A percentile compares a stretch with the other conserved stretches of the same genome.
Evolutionary conservation across 2,888 invertebrate genomes (phyloP).

Genomic region (Onthophagus sagittarius): DNA sequence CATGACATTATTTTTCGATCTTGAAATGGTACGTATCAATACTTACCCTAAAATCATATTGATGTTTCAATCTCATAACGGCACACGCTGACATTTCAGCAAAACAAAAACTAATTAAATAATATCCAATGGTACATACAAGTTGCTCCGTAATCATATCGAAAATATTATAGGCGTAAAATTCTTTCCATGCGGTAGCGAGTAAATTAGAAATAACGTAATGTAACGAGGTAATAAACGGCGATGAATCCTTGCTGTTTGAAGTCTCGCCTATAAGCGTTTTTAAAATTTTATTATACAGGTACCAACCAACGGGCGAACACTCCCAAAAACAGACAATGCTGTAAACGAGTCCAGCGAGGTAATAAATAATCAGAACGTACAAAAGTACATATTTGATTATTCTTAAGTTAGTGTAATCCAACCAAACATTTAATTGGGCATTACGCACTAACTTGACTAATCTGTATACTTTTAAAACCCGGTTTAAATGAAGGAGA

Average conservation of each 20-base stretch:
- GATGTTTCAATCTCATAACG: slow-evolving; percentile 13
- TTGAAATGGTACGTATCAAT: too few relatives aligned
- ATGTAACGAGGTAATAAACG: slow-evolving; percentile 12
- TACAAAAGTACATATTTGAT: slow-evolving; percentile 22
- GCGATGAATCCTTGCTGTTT: background rate
- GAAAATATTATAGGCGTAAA: slow-evolving; percentile 12
- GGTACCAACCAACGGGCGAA: slow-evolving; percentile 23
- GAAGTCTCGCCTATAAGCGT: background rate
- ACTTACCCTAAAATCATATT: slow-evolving; percentile 7
- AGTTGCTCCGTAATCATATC: slow-evolving; percentile 17
- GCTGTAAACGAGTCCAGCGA: slow-evolving; percentile 22
- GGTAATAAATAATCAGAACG: slow-evolving; percentile 18
- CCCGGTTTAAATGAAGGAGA: slow-evolving; percentile 18
- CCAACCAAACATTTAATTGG: slow-evolving; percentile 21
- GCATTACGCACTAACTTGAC: slow-evolving; percentile 15
- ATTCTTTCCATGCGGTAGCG: slow-evolving; percentile 12
- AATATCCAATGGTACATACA: slow-evolving; percentile 22
- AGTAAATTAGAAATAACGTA: slow-evolving; percentile 13
- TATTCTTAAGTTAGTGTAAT: slow-evolving; percentile 20
- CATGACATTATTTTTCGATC: too few relatives aligned
- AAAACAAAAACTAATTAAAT: slow-evolving; percentile 24
- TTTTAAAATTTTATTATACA: slow-evolving; percentile 14
- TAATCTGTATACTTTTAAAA: slow-evolving; percentile 23
- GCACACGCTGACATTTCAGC: slow-evolving; percentile 24
- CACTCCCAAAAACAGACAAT: slow-evolving; percentile 24